A percentile compares a stretch with the other conserved stretches of the same genome.
Conservation (phyloP, 2,113 vertebrate genomes). For the Vireo altiloquus region DNA sequence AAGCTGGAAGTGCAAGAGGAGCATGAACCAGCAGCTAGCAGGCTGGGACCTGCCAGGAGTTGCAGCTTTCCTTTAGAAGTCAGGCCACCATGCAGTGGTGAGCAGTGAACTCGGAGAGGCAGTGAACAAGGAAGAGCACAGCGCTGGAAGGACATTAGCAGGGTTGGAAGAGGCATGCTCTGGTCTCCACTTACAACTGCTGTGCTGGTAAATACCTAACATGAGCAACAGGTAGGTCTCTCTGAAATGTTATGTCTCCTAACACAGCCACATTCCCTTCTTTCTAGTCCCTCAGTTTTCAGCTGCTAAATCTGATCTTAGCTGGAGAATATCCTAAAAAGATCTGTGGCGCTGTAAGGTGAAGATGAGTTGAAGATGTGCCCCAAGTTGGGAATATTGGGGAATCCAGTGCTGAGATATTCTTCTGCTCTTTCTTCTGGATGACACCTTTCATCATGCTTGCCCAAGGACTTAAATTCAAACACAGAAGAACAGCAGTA, state of each 20-base stretch:
- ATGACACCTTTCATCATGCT: rapidly evolving
- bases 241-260: neutral
- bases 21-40: rapidly evolving
- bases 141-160: neutral
- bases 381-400: rapidly evolving
- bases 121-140: neutral
- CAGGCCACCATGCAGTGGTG: rapidly evolving
- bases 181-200: neutral
- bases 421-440: neutral
- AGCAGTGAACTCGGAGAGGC: rapidly evolving
- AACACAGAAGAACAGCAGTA: neutral
- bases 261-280: neutral
- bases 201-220: neutral
- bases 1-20: neutral
- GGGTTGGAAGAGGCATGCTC: neutral
- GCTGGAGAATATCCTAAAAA: neutral
- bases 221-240: neutral
- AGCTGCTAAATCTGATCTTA: neutral
- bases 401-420: neutral
- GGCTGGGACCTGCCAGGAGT: neutral
- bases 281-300: neutral
- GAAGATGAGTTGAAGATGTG: neutral
- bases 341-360: neutral
- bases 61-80: neutral
- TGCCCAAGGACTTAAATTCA: neutral